Base-by-base conservation (phyloP, 1,140 invertebrate species). In the Drosophila sechellia region DNA sequence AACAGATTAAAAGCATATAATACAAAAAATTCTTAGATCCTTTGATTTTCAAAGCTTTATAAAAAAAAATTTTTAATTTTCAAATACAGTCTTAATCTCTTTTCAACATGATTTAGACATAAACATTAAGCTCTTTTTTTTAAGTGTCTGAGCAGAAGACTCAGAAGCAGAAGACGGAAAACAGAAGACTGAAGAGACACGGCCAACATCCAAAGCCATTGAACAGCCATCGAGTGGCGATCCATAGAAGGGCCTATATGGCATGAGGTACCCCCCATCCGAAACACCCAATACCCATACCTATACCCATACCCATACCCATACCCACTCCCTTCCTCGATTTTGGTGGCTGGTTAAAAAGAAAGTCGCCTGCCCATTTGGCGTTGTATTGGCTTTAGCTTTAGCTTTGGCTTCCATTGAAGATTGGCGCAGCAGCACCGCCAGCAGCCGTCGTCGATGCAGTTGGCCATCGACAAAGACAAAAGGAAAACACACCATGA, bases 401-500 rank as follows among this genome's bases (percentile, higher is more conserved):
- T 53, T 35, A 13, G 43, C 60, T 60, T 81, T 72, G 65, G 70
- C 48, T 79, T 54, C 58, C 74, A 68, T 53, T 58, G 60, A 73
- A 81, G 79, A 81, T 81, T 86, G 81, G 74, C 77, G 77, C 64
- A 61, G 69, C 83, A 73, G 76, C 83, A 63, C 56, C 68, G 56
- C 68, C 59, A 57, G 46, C 70, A 40, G 58, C 17, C 34, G 46
- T 10, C 5, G 66, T 52, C 56, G 57, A 59, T 61, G 77, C 43
- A 45, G 52, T 59, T 79, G 60, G 50, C 56, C 68, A 53, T 64
- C 56, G 34, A 73, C 70, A 46, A 48, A 71, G 25, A 56, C 78
- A 71, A 75, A 86, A 83, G 83, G 86, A 86, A 86, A 86, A 90
- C 85, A 90, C 85, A 76, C 79, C 81, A 90, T 90, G 85, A 90